A percentile compares a stretch with the other conserved stretches of the same genome.
Evolutionary conservation across 1,140 invertebrate species (phyloP).

Genomic region (Rhynchophorus ferrugineus): DNA sequence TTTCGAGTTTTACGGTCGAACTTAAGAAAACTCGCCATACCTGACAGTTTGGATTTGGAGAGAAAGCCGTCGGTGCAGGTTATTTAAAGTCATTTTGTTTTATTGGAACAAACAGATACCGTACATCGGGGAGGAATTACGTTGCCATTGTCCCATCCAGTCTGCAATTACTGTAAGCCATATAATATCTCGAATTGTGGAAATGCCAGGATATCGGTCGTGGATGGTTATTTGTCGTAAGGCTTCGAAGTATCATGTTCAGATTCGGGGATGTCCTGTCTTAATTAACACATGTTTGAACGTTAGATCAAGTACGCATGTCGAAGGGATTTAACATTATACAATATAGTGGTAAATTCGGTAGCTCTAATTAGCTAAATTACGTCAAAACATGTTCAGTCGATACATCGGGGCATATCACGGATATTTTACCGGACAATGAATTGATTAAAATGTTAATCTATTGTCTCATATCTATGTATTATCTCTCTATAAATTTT

Average conservation of each 20-base stretch:
- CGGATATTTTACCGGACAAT: too few relatives aligned
- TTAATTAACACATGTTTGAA: conserved; percentile 19
- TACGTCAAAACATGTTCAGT: conserved; percentile 7
- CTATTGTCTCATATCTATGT: too few relatives aligned
- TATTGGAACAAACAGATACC: background rate
- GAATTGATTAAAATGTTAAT: too few relatives aligned
- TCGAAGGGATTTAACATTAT: conserved; percentile 11
- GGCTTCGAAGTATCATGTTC: conserved; percentile 11
- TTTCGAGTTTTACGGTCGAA: background rate
- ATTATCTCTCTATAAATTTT: too few relatives aligned
- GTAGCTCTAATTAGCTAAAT: conserved; percentile 11
- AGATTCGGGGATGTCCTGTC: conserved; percentile 2
- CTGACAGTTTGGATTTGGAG: background rate
- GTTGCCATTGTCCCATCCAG: background rate
- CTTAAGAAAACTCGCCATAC: background rate
- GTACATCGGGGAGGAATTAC: background rate
- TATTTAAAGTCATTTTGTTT: background rate
- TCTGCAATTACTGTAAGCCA: conserved; percentile 4
- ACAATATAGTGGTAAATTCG: conserved; percentile 5
- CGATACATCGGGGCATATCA: too few relatives aligned
- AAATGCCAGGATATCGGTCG: background rate
- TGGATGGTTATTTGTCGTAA: conserved; percentile 9
- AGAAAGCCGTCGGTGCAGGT: too few relatives aligned
- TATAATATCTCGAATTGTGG: conserved; percentile 6
- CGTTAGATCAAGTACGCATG: conserved; percentile 11